Conservation (phyloP, 2,797 vertebrate genomes). For the Pristis pectinata region DNA sequence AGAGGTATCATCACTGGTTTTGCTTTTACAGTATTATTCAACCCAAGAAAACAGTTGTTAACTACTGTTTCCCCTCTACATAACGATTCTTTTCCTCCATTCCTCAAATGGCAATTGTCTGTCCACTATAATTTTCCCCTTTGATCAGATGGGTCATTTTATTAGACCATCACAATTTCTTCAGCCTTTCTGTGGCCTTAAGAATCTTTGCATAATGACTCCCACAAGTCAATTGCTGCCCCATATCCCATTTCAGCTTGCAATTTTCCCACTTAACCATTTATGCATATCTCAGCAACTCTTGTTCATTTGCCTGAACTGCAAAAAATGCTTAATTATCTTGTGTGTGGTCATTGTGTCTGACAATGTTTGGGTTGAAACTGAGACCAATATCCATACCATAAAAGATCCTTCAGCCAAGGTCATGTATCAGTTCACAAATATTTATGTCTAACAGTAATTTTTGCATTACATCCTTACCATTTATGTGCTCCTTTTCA, state of each 20-base stretch:
- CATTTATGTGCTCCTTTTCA: background rate
- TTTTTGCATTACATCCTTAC: background rate
- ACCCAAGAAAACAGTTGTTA: too few species aligned
- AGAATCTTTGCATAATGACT: background rate
- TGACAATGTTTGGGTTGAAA: too few species aligned
- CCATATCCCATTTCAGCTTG: background rate
- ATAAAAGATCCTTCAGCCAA: too few species aligned
- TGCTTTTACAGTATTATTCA: too few species aligned
- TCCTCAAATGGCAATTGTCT: background rate
- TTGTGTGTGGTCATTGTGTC: background rate
- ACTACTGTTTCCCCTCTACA: too few species aligned
- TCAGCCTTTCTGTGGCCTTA: background rate
- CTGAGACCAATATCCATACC: background rate
- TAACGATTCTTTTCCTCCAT: background rate
- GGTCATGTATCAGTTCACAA: background rate
- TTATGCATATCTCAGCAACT: background rate
- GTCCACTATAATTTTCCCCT: background rate
- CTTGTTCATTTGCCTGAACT: background rate
- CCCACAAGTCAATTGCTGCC: background rate
- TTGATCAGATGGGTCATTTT: background rate
- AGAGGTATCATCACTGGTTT: too few species aligned
- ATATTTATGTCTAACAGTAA: background rate
- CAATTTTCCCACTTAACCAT: background rate
- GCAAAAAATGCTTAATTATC: background rate
- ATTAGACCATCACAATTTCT: background rate